Conservation (phyloP, 2,888 invertebrate species). For the Metacarcinus magister region DNA sequence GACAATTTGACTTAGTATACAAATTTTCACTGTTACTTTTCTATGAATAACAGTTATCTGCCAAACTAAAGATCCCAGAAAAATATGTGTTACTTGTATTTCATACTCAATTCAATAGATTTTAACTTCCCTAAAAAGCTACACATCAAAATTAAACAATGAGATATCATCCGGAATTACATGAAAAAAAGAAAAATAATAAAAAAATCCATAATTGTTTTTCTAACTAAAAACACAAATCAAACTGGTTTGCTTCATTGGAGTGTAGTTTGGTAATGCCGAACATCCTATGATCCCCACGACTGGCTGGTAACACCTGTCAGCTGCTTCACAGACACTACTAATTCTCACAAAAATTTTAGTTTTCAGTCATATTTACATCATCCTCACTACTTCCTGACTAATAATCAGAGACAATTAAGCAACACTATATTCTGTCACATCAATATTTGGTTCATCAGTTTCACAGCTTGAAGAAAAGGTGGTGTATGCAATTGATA, state of each 20-base stretch:
- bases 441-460: conserved; percentile 75
- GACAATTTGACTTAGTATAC: conserved; percentile 56
- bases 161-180: conserved; percentile 1
- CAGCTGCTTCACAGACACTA: conserved; percentile 71
- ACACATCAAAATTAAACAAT: conserved; percentile 34
- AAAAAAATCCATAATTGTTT: background rate
- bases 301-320: conserved; percentile 63
- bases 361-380: conserved; percentile 66
- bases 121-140: conserved; percentile 19
- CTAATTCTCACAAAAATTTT: conserved; percentile 58
- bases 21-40: background rate
- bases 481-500: background rate
- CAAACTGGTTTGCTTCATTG: background rate
- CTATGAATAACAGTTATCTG: background rate
- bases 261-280: background rate
- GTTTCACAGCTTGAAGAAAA: conserved; percentile 71
- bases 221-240: background rate
- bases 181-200: background rate
- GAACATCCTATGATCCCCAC: conserved; percentile 18
- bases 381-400: conserved; percentile 79
- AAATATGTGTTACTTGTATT: background rate
- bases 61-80: conserved; percentile 23
- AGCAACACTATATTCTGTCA: conserved; percentile 72
- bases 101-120: background rate
- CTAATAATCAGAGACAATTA: conserved; percentile 73